Evolutionary conservation across 2,797 vertebrate species (phyloP), one percentile per base, ranked within the genome.

Genomic region (Cynodonichthys magdalenae): DNA sequence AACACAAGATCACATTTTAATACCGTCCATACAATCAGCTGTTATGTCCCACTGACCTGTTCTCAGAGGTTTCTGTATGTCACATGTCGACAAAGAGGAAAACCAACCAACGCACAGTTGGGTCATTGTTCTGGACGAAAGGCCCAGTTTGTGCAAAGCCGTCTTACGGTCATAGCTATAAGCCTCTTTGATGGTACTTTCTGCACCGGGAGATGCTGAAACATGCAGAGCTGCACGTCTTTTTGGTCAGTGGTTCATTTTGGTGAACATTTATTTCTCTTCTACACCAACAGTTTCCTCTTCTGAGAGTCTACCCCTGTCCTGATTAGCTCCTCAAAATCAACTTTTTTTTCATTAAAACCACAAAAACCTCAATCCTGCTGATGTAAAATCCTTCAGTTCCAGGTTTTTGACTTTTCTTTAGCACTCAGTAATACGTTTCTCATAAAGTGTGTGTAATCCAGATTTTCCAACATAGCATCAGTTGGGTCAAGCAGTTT

Each of bases 151-250:
- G 72, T 53, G 69, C 27, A 90, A 91, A 90, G 77, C 89, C 81
- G 85, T 69, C 80, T 87, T 85, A 39, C 36, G 11, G 11, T 39
- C 84, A 48, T 42, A 79, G 68, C 18, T 47, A 4, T 90, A 90
- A 91, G 84, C 87, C 77, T 88, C 85, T 89, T 88, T 87, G 61
- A 78, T 74, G 63, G 80, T 59, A 58, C 80, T 69, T 65, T 74
- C 68, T 74, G 69, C 74, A 61, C 75, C 15, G 34, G 34, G 63
- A 66, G 63, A 82, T 69, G 79, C 65, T 73, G 69, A 75, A 77
- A 71, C 80, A 39, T 15, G 58, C 54, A 19, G 44, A 29, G 41
- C 19, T 0, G n/a, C 58, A 60, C 24, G 5, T 18, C 47, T 36
- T 74, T 52, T 78, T 83, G 8, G 55, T 42, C 36, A 54, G 24